Evolutionary conservation across 2,797 vertebrate genomes (phyloP).

Genomic region (Amniataba percoides): DNA sequence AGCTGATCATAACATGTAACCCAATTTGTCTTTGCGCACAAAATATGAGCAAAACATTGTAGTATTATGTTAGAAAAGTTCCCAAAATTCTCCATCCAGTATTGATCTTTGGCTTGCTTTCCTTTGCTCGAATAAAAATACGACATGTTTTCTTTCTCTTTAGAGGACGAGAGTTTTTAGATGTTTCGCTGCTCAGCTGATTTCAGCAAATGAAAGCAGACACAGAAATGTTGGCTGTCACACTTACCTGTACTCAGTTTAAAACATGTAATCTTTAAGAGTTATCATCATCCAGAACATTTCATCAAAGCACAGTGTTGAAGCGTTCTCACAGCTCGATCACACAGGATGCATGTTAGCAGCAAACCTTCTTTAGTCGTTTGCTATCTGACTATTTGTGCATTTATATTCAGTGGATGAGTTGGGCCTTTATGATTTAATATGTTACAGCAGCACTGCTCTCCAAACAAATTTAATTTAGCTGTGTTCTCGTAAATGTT

Average conservation of each 20-base stretch:
- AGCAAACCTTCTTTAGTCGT: not conserved
- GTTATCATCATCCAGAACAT: not conserved
- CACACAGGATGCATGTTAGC: constrained; percentile 9
- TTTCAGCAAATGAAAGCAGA: constrained; percentile 32
- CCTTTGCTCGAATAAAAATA: not conserved
- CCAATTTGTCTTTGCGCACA: not conserved
- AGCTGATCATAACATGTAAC: too few relatives aligned
- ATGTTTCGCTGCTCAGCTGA: not conserved
- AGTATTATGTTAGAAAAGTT: too few relatives aligned
- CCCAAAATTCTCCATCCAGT: not conserved
- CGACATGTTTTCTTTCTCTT: not conserved
- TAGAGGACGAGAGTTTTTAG: not conserved
- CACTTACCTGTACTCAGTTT: constrained; percentile 44
- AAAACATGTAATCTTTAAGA: not conserved
- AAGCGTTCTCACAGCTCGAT: constrained; percentile 10
- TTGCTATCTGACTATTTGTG: not conserved
- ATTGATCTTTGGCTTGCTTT: not conserved
- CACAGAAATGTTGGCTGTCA: constrained; percentile 43
- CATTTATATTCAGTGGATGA: not conserved
- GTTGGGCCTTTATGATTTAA: not conserved
- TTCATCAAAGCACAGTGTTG: not conserved
- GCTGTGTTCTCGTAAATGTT: not conserved
- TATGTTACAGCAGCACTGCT: not conserved
- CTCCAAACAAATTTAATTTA: not conserved
- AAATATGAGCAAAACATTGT: not conserved